Conservation (phyloP, 2,888 invertebrate species). For the Agrilus cyanescens region DNA sequence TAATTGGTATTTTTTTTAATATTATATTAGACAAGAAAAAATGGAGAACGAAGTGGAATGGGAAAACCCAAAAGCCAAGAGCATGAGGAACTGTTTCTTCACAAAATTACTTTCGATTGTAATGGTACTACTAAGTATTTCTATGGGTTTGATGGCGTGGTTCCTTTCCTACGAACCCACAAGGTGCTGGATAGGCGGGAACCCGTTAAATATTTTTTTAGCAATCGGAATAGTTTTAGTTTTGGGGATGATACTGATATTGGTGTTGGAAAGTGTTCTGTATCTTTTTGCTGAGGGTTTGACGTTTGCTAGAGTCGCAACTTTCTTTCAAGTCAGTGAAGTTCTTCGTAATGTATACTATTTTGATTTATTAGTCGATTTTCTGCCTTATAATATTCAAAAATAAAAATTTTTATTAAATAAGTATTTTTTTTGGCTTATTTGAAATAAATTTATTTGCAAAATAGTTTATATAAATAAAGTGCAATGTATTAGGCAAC, state of each 20-base stretch:
- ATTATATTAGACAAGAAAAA: too few species aligned
- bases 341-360: too few species aligned
- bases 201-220: background rate
- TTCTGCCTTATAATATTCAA: too few species aligned
- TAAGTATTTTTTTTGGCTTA: too few species aligned
- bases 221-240: background rate
- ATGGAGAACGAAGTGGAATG: background rate
- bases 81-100: slow-evolving; percentile 3
- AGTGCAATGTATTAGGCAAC: too few species aligned
- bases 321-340: too few species aligned
- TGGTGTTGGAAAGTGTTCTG: background rate
- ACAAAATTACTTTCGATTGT: slow-evolving; percentile 4
- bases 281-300: background rate
- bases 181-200: background rate
- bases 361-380: too few species aligned
- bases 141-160: background rate
- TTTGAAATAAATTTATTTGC: too few species aligned
- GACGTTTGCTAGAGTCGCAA: too few species aligned
- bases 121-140: slow-evolving; percentile 2
- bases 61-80: background rate
- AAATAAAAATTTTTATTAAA: too few species aligned
- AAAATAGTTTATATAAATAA: too few species aligned
- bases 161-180: slow-evolving; percentile 1
- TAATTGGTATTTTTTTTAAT: too few species aligned
- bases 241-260: background rate